Conservation (phyloP, 2,888 invertebrate species). For the Pandemis corylana region DNA sequence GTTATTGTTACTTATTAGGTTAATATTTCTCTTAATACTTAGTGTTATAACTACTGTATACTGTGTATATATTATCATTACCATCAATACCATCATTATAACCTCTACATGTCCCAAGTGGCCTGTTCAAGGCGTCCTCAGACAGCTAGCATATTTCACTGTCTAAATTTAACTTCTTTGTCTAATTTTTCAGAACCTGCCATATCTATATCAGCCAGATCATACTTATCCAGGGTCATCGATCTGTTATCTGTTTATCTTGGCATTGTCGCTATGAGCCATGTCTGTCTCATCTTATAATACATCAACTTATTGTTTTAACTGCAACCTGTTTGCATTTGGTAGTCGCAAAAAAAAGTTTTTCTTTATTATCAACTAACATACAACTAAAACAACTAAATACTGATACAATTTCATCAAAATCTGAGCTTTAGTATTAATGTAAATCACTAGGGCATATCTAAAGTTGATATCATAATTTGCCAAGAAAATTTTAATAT, state of each 20-base stretch:
- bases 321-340: not conserved
- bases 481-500: too few relatives aligned
- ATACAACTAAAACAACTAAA: too few relatives aligned
- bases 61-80: too few relatives aligned
- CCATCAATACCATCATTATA: not conserved
- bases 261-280: not conserved
- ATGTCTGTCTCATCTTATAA: constrained; percentile 7
- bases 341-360: not conserved
- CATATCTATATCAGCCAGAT: not conserved
- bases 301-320: not conserved
- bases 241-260: constrained; percentile 21
- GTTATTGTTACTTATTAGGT: too few relatives aligned
- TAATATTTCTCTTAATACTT: not conserved
- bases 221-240: constrained; percentile 29
- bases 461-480: too few relatives aligned
- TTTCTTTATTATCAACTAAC: not conserved
- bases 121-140: not conserved
- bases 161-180: not conserved
- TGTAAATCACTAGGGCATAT: too few relatives aligned
- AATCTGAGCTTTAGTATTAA: not conserved
- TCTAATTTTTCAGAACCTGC: not conserved
- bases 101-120: not conserved
- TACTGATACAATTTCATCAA: not conserved
- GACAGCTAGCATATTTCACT: not conserved
- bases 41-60: too few relatives aligned